Evolutionary conservation across 2,113 vertebrate species (phyloP).

Genomic region (Odobenus rosmarus): DNA sequence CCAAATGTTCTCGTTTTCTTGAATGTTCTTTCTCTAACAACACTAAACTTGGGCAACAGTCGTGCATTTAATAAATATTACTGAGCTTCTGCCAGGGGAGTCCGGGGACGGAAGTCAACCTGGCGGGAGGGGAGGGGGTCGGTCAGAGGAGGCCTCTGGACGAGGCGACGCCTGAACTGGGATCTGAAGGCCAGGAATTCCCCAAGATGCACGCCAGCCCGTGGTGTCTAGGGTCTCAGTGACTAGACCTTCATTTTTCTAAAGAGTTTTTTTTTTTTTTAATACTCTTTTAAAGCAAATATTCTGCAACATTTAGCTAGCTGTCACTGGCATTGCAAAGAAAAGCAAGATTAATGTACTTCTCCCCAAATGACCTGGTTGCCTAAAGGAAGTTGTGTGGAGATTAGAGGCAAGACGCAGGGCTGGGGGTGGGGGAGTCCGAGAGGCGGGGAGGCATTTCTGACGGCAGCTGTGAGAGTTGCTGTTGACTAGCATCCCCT

Average conservation of each 20-base stretch:
- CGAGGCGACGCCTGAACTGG: neutral
- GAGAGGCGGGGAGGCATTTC: neutral
- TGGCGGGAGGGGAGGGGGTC: neutral
- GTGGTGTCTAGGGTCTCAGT: neutral
- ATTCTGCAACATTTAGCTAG: too few species aligned
- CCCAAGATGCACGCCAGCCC: too few species aligned
- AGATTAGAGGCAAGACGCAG: neutral
- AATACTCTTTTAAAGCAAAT: neutral
- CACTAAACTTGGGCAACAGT: neutral
- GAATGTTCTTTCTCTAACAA: neutral
- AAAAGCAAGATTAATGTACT: neutral
- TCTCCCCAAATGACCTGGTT: neutral
- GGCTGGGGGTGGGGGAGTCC: neutral
- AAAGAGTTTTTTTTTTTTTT: neutral
- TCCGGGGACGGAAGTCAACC: neutral
- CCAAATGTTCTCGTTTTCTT: conserved; percentile 6
- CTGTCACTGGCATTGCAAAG: neutral
- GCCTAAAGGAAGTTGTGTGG: neutral
- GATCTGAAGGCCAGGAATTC: neutral
- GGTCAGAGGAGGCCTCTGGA: neutral
- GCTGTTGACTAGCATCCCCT: rapidly evolving
- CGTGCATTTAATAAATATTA: neutral
- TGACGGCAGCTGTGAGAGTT: neutral
- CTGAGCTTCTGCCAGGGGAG: neutral
- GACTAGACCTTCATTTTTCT: neutral